A percentile compares a stretch with the other conserved stretches of the same genome.
These are phyloP conservation scores for Sebastes kiyomatsui DNA, from an alignment of 2,797 vertebrate species.

Conservation along the genomic window DNA sequence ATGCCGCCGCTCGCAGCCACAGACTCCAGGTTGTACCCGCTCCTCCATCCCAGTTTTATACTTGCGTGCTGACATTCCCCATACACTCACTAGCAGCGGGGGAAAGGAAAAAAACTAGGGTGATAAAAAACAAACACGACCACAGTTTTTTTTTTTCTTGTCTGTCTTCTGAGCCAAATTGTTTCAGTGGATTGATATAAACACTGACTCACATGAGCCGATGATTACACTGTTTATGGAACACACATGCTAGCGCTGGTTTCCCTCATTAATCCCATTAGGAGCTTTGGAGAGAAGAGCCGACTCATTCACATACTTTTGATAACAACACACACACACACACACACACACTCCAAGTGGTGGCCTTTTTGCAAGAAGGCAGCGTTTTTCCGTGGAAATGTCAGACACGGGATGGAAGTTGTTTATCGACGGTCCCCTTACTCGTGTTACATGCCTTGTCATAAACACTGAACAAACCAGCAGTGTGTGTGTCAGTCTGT, in stretches of 20 bases:
- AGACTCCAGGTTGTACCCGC: constrained; percentile 48
- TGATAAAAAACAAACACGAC: constrained; percentile 67
- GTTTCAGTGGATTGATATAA: constrained; percentile 75
- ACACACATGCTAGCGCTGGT: constrained; percentile 68
- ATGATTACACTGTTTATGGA: constrained; percentile 81
- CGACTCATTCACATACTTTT: constrained; percentile 53
- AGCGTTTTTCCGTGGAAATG: constrained; percentile 50
- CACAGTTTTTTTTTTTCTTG: constrained; percentile 39
- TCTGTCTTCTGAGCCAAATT: constrained; percentile 65
- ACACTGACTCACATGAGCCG: constrained; percentile 74
- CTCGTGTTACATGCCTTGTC: constrained; percentile 34
- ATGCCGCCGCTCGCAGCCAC: constrained; percentile 11
- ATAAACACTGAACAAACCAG: constrained; percentile 51
- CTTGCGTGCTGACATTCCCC: constrained; percentile 48
- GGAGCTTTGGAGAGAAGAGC: constrained; percentile 53
- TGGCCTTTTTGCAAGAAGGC: constrained; percentile 45
- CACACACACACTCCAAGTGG: not conserved
- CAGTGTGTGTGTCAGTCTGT: constrained; percentile 15
- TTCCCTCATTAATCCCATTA: constrained; percentile 82
- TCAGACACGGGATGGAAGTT: constrained; percentile 48
- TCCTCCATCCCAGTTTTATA: constrained; percentile 37
- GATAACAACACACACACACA: constrained; percentile 19
- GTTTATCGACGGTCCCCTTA: constrained; percentile 36
- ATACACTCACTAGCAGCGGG: constrained; percentile 22
- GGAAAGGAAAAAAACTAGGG: not conserved